Percentiles rank a stretch among this genome's conserved stretches.
phyloP scores from a whole-genome alignment of 2,888 invertebrate genomes.

The Tetranychus piercei region DNA sequence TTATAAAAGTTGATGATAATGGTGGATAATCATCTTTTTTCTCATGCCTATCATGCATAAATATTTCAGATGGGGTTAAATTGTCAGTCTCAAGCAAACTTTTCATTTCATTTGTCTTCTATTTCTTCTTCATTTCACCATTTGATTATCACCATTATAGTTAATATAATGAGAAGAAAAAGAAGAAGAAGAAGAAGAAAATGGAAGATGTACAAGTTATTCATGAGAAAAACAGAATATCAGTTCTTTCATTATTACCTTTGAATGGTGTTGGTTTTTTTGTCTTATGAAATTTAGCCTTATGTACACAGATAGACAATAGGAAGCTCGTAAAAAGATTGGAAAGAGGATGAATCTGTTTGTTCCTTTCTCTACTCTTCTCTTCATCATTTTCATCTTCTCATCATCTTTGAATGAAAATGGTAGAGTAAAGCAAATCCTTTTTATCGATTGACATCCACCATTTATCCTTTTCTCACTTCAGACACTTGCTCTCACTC shows the following conservation, averaged over 20 bases:
- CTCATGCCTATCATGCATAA: neutral
- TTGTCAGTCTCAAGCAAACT: neutral
- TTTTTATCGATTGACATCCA: neutral
- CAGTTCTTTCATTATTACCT: neutral
- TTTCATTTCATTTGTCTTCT: neutral
- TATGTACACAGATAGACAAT: neutral
- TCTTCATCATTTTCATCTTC: neutral
- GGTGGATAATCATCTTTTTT: no score
- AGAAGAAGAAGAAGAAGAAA: no score
- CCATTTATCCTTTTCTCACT: neutral
- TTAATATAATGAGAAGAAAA: no score
- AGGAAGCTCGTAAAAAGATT: neutral
- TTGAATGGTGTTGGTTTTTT: neutral
- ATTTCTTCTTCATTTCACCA: neutral
- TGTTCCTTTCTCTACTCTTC: slow-evolving; percentile 10
- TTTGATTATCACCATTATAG: no score
- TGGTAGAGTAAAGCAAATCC: neutral
- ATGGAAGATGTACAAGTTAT: no score
- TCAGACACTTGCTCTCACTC: neutral
- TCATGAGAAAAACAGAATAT: no score
- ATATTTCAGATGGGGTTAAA: neutral
- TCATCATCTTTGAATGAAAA: neutral
- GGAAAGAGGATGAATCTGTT: neutral
- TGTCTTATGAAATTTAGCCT: neutral
- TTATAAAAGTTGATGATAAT: no score